A percentile compares a stretch with the other conserved stretches of the same genome.
Evolutionary conservation across 2,888 invertebrate species (phyloP).

Genomic region (Dastarcus helophoroides): DNA sequence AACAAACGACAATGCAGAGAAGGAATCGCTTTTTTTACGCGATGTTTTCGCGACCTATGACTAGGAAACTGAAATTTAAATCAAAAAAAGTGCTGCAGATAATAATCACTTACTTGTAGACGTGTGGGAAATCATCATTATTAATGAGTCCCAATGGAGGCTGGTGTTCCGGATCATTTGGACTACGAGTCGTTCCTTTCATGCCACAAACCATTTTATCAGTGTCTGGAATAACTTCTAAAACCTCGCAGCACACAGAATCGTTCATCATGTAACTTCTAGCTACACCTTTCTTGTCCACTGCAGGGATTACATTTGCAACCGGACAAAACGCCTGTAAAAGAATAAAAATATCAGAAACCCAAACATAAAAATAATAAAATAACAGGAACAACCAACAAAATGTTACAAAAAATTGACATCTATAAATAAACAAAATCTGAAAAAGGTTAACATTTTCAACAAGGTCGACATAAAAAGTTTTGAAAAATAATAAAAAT

Average conservation of each 20-base stretch:
- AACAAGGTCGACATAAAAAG: no score
- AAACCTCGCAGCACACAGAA: constrained; percentile 77
- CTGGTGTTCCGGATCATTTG: constrained; percentile 58
- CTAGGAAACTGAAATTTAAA: constrained; percentile 9
- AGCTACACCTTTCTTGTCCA: constrained; percentile 67
- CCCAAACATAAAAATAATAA: no score
- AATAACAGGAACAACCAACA: no score
- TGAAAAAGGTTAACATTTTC: no score
- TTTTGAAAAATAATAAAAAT: no score
- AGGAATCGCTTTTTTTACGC: constrained; percentile 1
- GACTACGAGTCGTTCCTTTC: constrained; percentile 62
- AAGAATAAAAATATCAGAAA: neutral
- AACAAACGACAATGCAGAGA: neutral
- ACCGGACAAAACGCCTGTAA: constrained; percentile 55
- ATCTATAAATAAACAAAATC: no score
- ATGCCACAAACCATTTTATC: constrained; percentile 82
- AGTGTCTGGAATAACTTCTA: constrained; percentile 75
- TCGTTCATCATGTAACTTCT: constrained; percentile 73
- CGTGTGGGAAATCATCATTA: constrained; percentile 67
- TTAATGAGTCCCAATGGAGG: constrained; percentile 73
- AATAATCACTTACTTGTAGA: constrained; percentile 63
- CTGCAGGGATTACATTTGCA: constrained; percentile 60
- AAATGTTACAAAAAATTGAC: no score
- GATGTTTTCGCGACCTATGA: constrained; percentile 1
- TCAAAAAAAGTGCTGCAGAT: constrained; percentile 13